phyloP scores from a whole-genome alignment of 1,140 invertebrate species.

The Portunus trituberculatus region DNA sequence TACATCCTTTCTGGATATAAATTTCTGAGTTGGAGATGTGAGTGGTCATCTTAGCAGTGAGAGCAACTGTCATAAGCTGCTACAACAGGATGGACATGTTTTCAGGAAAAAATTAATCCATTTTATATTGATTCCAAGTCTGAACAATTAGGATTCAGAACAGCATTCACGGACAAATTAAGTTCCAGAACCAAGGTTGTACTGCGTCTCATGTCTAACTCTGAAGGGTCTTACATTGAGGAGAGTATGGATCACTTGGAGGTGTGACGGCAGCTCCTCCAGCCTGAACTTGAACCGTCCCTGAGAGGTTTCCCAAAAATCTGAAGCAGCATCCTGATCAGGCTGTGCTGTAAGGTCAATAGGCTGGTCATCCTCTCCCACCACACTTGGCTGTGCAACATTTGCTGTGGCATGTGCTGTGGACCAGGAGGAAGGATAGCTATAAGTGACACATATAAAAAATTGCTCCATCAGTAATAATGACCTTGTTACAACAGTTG shows the following conservation, averaged over 20 bases:
- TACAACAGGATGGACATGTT: too few relatives aligned
- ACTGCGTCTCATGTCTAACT: too few relatives aligned
- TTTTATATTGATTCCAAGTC: too few relatives aligned
- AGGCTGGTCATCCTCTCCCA: constrained; percentile 84
- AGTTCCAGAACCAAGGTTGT: too few relatives aligned
- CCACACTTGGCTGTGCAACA: constrained; percentile 85
- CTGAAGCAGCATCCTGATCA: constrained; percentile 80
- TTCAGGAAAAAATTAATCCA: too few relatives aligned
- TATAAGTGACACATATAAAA: constrained; percentile 1
- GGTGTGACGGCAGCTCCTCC: constrained; percentile 93
- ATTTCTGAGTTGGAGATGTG: too few relatives aligned
- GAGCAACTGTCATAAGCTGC: too few relatives aligned
- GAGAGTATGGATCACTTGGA: constrained; percentile 95
- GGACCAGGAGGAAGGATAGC: constrained; percentile 28
- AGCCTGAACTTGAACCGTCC: constrained; percentile 95
- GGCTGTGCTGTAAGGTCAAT: constrained; percentile 78
- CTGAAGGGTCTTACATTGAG: constrained; percentile 85
- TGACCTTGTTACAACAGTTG: too few relatives aligned
- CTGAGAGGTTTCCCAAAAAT: constrained; percentile 93
- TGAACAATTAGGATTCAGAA: too few relatives aligned
- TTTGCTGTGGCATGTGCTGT: constrained; percentile 85
- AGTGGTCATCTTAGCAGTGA: too few relatives aligned
- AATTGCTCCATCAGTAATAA: neutral
- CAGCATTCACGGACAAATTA: too few relatives aligned
- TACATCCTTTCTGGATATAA: too few relatives aligned